Evolutionary conservation across 2,888 invertebrate species (phyloP).

Genomic region (Chirona hameri): DNA sequence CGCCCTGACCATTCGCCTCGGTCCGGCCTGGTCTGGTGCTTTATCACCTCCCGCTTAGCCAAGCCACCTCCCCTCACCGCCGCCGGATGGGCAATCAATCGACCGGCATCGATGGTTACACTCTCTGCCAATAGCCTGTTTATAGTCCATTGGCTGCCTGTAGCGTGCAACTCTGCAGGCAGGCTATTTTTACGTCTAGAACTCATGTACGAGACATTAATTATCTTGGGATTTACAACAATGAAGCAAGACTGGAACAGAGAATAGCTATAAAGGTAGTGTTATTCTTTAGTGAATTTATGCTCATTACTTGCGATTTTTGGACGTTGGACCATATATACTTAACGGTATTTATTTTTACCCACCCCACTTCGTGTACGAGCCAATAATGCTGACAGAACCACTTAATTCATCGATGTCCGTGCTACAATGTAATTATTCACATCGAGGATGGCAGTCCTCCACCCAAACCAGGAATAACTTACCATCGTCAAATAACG

Average conservation of each 20-base stretch:
- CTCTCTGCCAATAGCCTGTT: not conserved
- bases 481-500: too few relatives aligned
- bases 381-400: not conserved
- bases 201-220: conserved; percentile 1
- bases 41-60: not conserved
- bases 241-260: not conserved
- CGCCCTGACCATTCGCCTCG: not conserved
- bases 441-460: not conserved
- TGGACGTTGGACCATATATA: not conserved
- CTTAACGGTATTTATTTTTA: not conserved
- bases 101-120: not conserved
- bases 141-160: not conserved
- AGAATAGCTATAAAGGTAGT: not conserved
- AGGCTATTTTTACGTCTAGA: not conserved
- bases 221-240: not conserved
- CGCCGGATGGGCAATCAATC: not conserved
- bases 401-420: not conserved
- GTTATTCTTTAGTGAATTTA: not conserved
- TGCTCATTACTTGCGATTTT: not conserved
- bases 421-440: not conserved
- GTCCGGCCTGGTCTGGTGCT: not conserved
- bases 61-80: not conserved
- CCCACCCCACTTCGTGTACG: not conserved
- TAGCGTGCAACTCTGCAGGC: not conserved
- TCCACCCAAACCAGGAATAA: too few relatives aligned